Evolutionary conservation across 1,140 invertebrate species (phyloP), one percentile per base, ranked within the genome.

Genomic region (Anoplophora glabripennis): DNA sequence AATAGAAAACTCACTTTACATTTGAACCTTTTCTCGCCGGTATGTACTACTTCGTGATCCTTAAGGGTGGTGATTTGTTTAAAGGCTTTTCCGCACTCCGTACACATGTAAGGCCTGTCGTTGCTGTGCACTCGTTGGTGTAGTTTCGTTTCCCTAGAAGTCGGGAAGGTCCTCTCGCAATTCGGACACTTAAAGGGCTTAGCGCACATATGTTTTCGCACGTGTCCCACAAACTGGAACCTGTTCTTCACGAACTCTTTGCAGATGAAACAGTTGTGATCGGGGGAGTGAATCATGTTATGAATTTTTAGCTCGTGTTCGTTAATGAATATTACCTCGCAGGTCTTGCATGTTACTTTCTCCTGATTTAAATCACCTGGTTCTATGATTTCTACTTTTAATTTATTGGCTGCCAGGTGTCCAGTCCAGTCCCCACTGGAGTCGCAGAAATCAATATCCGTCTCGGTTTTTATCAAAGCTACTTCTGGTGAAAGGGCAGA

Each of bases 91-190:
- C 52, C 59, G 55, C 69, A 72, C 51, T 65, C 46, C 0, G 59
- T 49, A 55, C 69, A 72, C 21, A 52, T 46, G 44, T 51, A 65
- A 0, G 68, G 66, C 52, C 68, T 67, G 18, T 72, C 65, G 21
- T 65, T 64, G 1, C 64, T 66, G 54, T 72, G 69, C 4, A 70
- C 65, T 1, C 69, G 44, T 36, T 59, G 44, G 54, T 72, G 70
- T 55, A 67, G 65, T 41, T 66, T 66, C 18, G 70, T 61, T 52
- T 72, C 71, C 15, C 69, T 49, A 45, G 37, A 36, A n/a, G 17
- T 46, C 4, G 42, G 34, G 47, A 64, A 64, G 10, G 58, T 36
- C 48, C 59, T 60, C 28, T 47, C 53, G 21, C 62, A 64, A 11
- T 35, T 44, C 12, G 12, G 18, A 40, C 62, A 64, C 37, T 57